Evolutionary conservation across 2,113 vertebrate genomes (phyloP), one percentile per base, ranked within the genome.

Genomic region (Rhinolophus ferrumequinum): DNA sequence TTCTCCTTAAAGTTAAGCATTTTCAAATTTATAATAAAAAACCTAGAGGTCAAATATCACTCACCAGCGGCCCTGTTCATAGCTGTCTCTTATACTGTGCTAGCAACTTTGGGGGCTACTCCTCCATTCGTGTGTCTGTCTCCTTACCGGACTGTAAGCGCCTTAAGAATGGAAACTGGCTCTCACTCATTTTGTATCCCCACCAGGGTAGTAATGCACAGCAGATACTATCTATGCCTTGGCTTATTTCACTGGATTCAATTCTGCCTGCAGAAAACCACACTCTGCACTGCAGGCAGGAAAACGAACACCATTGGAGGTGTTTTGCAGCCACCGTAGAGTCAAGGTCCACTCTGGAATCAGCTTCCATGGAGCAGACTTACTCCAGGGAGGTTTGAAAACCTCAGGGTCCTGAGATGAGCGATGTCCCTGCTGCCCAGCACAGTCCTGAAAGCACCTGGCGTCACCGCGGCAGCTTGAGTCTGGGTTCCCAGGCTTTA

Each of bases 21-120:
- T 92, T 81, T 77, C 60, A 86, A 58, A 14, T 75, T 30, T 64
- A 41, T 35, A 67, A 70, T 41, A 52, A 81, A 90, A 44, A 91
- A 70, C 21, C 7, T 35, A 83, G 33, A 64, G 67, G 70, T n/a
- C 83, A 79, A 70, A 26, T 24, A 15, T 56, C 9, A 30, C 47
- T 73, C 30, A 30, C 5, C 33, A 3, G 18, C 6, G 3, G 8
- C 13, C 22, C 33, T 44, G 19, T 22, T 22, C 5, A 26, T 12
- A 35, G 9, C 21, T 56, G 21, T 35, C n/a, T 35, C 38, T 26
- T 24, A 62, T 5, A 28, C 60, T 19, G 15, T 5, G 6, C 26
- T 11, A 21, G 44, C 18, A 19, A 9, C 7, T 18, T 1, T 26
- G 24, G 8, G 26, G 12, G 4, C 1, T 7, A 28, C 14, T 9